Evolutionary conservation across 2,113 vertebrate genomes (phyloP).

Genomic region (Nannospalax galili): DNA sequence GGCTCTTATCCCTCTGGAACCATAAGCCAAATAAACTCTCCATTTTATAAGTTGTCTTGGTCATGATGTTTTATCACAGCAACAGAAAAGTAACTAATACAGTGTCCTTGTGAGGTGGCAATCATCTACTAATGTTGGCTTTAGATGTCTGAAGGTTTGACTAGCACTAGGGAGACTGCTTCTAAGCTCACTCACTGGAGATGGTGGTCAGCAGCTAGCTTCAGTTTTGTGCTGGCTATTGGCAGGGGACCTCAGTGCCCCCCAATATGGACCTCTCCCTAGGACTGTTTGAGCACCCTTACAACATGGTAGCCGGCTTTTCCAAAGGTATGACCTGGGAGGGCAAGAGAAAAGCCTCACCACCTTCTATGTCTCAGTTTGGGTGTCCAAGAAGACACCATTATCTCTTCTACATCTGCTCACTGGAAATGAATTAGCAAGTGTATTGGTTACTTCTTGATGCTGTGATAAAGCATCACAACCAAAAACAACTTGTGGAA

Average conservation of each 20-base stretch:
- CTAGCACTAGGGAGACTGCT: not conserved
- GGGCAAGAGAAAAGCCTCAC: not conserved
- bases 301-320: not conserved
- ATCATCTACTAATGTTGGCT: fast-evolving
- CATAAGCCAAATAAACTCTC: no score
- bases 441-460: no score
- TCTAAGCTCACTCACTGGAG: not conserved
- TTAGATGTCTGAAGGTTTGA: not conserved
- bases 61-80: no score
- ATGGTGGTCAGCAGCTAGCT: not conserved
- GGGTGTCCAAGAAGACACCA: not conserved
- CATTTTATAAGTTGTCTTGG: no score
- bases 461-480: no score
- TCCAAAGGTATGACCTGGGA: not conserved
- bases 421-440: not conserved
- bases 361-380: not conserved
- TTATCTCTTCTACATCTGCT: not conserved
- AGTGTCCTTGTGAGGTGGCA: not conserved
- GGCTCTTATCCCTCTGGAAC: no score
- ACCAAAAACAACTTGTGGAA: no score
- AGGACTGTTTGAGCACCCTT: not conserved
- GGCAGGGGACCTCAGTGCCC: not conserved
- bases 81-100: no score
- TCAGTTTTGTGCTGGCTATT: not conserved
- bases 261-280: not conserved